Conservation (phyloP, 2,888 invertebrate genomes). For the Xylota sylvarum region DNA sequence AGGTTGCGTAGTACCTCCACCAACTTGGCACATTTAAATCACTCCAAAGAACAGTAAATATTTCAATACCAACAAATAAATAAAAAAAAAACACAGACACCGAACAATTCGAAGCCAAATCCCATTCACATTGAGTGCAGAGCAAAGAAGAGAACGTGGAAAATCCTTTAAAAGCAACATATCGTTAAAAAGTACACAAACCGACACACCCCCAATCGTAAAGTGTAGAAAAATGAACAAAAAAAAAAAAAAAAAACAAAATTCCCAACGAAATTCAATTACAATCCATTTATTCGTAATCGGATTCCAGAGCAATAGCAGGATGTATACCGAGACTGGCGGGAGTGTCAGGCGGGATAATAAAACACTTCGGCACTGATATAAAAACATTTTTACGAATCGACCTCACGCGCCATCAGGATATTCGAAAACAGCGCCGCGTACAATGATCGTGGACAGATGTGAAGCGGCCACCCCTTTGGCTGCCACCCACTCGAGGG, state of each 20-base stretch:
- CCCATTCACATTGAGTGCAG: constrained; percentile 49
- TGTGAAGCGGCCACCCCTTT: not conserved
- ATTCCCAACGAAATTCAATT: constrained; percentile 70
- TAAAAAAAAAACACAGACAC: not conserved
- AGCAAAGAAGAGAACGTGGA: constrained; percentile 30
- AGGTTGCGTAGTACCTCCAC: not conserved
- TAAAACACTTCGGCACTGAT: constrained; percentile 67
- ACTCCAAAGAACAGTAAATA: constrained; percentile 54
- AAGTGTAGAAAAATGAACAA: constrained; percentile 38
- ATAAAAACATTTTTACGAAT: constrained; percentile 64
- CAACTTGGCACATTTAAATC: constrained; percentile 33
- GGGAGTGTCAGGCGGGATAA: constrained; percentile 71
- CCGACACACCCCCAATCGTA: not conserved
- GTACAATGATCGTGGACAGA: constrained; percentile 42
- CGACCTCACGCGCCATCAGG: constrained; percentile 53
- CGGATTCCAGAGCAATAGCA: constrained; percentile 69
- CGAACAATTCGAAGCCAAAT: constrained; percentile 36
- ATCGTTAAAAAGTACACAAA: constrained; percentile 69
- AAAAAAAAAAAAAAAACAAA: too few relatives aligned
- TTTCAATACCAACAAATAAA: constrained; percentile 49
- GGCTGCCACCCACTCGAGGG: not conserved
- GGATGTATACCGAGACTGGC: constrained; percentile 32
- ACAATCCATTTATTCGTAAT: constrained; percentile 77
- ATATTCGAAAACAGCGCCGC: constrained; percentile 22
- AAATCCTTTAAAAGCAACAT: constrained; percentile 75